Percentiles rank a stretch among this genome's conserved stretches.
phyloP scores from a whole-genome alignment of 2,797 vertebrate species.

The Girardinus metallicus region DNA sequence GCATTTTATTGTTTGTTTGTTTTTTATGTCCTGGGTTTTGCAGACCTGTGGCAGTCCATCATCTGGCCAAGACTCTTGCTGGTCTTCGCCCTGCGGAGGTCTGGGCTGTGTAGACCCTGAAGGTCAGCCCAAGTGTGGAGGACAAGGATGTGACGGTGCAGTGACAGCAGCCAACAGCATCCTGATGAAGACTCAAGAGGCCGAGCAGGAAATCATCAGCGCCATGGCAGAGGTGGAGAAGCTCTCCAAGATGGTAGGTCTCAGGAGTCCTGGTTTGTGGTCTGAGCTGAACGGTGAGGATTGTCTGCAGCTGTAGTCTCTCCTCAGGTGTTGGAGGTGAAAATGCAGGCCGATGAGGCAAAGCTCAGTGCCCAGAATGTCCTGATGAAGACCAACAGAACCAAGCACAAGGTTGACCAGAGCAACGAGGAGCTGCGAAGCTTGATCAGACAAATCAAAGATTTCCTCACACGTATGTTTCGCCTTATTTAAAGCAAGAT shows the following conservation, averaged over 20 bases:
- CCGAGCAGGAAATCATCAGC: conserved; percentile 87
- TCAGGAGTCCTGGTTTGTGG: not conserved
- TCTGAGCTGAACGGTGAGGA: not conserved
- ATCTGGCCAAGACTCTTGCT: conserved; percentile 81
- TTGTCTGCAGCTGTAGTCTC: conserved; percentile 1
- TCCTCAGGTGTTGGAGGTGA: conserved; percentile 89
- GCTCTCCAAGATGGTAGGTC: conserved; percentile 92
- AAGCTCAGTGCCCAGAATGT: conserved; percentile 90
- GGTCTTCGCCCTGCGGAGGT: conserved; percentile 86
- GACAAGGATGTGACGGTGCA: conserved; percentile 86
- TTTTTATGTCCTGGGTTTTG: conserved; percentile 11
- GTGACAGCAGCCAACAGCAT: conserved; percentile 82
- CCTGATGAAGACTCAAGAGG: conserved; percentile 88
- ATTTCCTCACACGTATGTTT: conserved; percentile 92
- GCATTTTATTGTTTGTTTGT: not conserved
- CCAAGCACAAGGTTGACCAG: conserved; percentile 88
- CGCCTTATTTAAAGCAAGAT: conserved; percentile 2
- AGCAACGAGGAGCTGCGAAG: conserved; percentile 92
- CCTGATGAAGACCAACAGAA: conserved; percentile 89
- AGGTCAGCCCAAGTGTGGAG: conserved; percentile 86
- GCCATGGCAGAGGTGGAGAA: conserved; percentile 94
- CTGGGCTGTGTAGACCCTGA: conserved; percentile 85
- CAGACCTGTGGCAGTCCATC: conserved; percentile 88
- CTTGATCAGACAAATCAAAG: conserved; percentile 92
- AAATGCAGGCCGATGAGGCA: conserved; percentile 90